Conservation (phyloP, 2,797 vertebrate species). For the Basileuterus tristriatus region DNA sequence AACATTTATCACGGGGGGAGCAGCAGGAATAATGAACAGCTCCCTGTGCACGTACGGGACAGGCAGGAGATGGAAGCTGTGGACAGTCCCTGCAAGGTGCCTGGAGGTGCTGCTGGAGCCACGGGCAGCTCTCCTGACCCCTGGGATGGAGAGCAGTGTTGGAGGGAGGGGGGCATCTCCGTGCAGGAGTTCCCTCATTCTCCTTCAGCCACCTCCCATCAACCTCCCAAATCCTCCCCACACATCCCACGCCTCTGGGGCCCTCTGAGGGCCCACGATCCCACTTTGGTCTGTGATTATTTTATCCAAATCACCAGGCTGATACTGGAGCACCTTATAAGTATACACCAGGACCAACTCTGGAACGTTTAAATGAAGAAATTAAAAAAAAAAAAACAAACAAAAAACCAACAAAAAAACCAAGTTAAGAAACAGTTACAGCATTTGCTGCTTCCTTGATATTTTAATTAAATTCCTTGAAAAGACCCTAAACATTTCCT, state of each 20-base stretch:
- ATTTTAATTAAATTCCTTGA: neutral
- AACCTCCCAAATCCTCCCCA: neutral
- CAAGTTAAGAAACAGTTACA: neutral
- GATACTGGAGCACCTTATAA: neutral
- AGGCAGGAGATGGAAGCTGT: neutral
- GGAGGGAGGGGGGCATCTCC: neutral
- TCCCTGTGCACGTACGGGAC: neutral
- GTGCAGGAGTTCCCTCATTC: neutral
- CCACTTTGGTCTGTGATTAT: neutral
- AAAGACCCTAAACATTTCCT: neutral
- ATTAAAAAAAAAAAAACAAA: neutral
- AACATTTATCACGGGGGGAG: neutral
- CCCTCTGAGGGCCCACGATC: neutral
- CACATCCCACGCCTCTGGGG: fast-evolving
- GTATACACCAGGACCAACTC: neutral
- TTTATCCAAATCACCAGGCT: neutral
- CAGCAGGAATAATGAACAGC: neutral
- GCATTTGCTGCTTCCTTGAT: neutral
- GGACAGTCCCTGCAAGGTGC: fast-evolving
- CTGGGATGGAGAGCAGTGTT: neutral
- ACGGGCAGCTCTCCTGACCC: fast-evolving
- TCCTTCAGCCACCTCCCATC: neutral
- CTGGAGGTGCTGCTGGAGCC: neutral
- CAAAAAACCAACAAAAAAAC: neutral
- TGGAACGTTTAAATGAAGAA: neutral